These are phyloP conservation scores for Conger conger DNA, from an alignment of 2,113 vertebrate species.

Conservation along the genomic window DNA sequence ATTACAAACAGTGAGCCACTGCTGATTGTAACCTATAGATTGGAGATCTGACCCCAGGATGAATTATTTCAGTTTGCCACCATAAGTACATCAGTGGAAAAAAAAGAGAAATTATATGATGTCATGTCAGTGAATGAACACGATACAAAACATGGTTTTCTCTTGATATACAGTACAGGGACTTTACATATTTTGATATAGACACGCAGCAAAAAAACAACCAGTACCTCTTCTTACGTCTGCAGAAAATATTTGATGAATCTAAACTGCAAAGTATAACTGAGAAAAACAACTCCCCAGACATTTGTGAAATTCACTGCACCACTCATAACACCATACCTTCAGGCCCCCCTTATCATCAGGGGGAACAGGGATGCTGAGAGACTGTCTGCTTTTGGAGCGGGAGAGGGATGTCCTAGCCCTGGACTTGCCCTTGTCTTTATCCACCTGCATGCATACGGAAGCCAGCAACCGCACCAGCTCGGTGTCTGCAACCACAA, in stretches of 20 bases:
- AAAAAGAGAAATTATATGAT: no score
- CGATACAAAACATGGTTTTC: no score
- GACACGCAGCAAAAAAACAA: no score
- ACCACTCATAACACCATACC: conserved; percentile 61
- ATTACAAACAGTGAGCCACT: background rate
- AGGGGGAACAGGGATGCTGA: conserved; percentile 76
- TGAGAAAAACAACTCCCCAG: background rate
- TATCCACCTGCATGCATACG: conserved; percentile 94
- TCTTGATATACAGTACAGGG: no score
- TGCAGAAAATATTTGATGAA: no score
- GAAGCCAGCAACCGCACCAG: conserved; percentile 90
- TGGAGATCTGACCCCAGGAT: background rate
- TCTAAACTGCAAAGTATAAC: background rate
- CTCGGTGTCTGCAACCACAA: conserved; percentile 82
- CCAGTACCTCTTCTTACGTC: no score
- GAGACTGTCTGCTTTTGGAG: conserved; percentile 77
- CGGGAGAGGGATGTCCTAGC: conserved; percentile 59
- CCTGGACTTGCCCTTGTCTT: conserved; percentile 80
- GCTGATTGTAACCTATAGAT: background rate
- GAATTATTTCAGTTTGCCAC: background rate
- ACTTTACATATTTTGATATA: no score
- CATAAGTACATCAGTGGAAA: background rate
- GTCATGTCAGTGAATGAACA: no score
- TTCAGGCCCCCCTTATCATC: conserved; percentile 92
- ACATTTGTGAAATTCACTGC: no score